A percentile compares a stretch with the other conserved stretches of the same genome.
Evolutionary conservation across 2,113 vertebrate species (phyloP).

Genomic region (Cranoglanis bouderius): DNA sequence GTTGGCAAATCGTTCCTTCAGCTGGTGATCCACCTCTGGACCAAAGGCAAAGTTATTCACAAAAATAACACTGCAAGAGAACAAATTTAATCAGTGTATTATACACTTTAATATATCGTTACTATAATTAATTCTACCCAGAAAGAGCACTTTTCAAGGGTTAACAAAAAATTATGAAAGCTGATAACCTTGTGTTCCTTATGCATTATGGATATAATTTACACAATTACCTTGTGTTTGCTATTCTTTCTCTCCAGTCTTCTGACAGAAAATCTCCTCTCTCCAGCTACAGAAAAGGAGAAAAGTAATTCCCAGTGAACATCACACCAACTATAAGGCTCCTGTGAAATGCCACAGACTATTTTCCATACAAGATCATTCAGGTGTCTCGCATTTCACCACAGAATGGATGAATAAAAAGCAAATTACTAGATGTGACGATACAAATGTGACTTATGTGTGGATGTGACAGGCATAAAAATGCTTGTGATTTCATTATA

Average conservation of each 20-base stretch:
- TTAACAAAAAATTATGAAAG: not conserved
- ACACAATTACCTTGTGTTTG: slow-evolving; percentile 89
- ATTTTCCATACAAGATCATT: not conserved
- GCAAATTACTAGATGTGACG: not conserved
- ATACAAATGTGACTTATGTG: not conserved
- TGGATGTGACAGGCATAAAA: not conserved
- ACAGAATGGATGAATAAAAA: not conserved
- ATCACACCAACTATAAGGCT: not conserved
- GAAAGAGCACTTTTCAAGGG: not conserved
- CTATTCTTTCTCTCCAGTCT: slow-evolving; percentile 96
- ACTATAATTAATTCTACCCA: not conserved
- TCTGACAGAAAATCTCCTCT: slow-evolving; percentile 98
- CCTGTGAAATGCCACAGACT: not conserved
- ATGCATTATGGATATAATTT: not conserved
- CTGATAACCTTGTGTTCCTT: not conserved
- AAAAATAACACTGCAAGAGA: slow-evolving; percentile 95
- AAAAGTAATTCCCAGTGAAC: not conserved
- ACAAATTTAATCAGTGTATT: slow-evolving; percentile 54
- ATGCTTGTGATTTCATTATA: not conserved
- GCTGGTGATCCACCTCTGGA: slow-evolving; percentile 99
- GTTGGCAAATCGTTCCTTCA: slow-evolving; percentile 99
- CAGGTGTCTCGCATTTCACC: not conserved
- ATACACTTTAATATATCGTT: not conserved
- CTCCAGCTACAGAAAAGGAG: slow-evolving; percentile 81
- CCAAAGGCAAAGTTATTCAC: slow-evolving; percentile 99